phyloP scores from a whole-genome alignment of 2,888 invertebrate genomes.

The Dione juno region DNA sequence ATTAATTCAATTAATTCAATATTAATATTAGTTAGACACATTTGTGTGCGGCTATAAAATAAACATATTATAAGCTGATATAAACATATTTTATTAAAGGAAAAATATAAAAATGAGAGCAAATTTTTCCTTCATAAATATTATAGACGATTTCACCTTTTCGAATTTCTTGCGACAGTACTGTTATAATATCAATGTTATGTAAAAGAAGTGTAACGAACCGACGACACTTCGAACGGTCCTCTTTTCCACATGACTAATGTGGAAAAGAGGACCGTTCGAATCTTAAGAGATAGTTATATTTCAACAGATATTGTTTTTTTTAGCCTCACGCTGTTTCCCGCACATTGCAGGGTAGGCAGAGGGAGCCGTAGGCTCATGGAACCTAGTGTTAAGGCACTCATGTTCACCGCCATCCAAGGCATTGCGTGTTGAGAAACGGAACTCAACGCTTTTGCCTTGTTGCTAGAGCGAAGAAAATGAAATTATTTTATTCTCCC shows the following conservation, averaged over 20 bases:
- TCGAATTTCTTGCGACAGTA: background rate
- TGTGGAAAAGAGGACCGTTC: background rate
- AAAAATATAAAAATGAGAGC: no score
- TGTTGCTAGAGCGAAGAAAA: background rate
- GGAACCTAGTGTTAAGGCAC: no score
- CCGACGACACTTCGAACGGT: background rate
- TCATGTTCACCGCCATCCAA: no score
- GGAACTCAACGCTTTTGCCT: background rate
- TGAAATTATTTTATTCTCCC: no score
- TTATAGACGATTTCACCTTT: background rate
- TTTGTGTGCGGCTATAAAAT: no score
- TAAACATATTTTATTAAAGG: no score
- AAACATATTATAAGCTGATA: no score
- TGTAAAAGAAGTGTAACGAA: constrained; percentile 15
- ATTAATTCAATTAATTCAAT: no score
- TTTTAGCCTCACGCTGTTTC: background rate
- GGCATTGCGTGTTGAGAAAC: background rate
- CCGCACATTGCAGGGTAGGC: background rate
- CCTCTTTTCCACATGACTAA: no score
- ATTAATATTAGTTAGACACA: no score
- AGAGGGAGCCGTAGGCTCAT: background rate
- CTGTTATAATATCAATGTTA: constrained; percentile 14
- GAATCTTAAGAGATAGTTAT: background rate
- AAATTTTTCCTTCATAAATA: background rate
- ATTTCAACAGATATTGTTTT: background rate